Evolutionary conservation across 2,888 invertebrate genomes (phyloP).

Genomic region (Vannuccia rotundouncinata): DNA sequence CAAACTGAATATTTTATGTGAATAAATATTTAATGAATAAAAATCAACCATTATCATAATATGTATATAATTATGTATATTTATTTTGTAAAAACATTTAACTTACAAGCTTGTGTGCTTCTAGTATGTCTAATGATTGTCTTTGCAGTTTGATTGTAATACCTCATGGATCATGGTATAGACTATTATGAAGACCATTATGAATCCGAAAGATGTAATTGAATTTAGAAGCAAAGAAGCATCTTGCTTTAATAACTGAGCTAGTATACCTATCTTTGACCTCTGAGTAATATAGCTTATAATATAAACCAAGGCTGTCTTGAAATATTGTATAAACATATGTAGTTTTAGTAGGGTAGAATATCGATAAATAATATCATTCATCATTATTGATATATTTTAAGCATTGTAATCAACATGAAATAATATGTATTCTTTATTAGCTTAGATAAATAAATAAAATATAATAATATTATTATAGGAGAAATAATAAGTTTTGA

Average conservation of each 20-base stretch:
- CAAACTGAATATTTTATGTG: neutral
- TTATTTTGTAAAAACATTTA: no score
- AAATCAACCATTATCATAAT: neutral
- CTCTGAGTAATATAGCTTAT: no score
- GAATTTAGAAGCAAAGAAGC: neutral
- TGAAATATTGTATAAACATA: no score
- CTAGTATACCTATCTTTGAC: neutral
- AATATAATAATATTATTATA: neutral
- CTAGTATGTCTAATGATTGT: neutral
- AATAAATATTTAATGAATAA: neutral
- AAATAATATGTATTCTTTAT: no score
- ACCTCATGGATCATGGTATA: neutral
- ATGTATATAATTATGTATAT: neutral
- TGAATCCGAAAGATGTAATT: slow-evolving; percentile 11
- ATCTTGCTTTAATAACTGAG: neutral
- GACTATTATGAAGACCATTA: neutral
- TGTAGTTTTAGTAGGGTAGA: neutral
- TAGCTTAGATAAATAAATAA: neutral
- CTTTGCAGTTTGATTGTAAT: neutral
- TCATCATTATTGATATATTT: neutral
- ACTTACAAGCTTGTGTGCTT: neutral
- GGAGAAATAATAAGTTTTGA: neutral
- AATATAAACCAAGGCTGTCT: no score
- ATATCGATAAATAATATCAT: neutral
- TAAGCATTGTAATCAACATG: neutral